Base-by-base conservation (phyloP, 2,888 invertebrate genomes). In the Lithosia quadra region DNA sequence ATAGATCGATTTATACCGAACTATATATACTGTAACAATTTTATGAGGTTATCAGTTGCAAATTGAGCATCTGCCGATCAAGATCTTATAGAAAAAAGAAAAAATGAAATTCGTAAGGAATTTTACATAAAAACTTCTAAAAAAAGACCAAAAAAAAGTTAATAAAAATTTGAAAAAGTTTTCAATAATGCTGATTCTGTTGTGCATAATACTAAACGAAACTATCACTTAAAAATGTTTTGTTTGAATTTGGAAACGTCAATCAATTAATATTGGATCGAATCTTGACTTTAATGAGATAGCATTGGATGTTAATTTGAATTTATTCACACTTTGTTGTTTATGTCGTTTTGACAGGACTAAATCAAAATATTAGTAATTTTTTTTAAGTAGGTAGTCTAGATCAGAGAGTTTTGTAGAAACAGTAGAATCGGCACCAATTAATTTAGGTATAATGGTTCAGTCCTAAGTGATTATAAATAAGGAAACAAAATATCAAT, bases 11-110 rank as follows among this genome's bases (percentile, higher is more conserved):
- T 80, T 81, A 80, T 76, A 82, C 82, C 85, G 87, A 84, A 80
- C 85, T 94, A 94, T 94, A 94, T 90, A 94, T 92, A 94, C 87
- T 87, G 88, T 87, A 86, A 84, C 83, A 79, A 79, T 74, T 83
- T 77, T 81, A 74, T 74, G 80, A 86, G 82, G 83, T 88, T 89
- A 92, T 92, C 94, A 94, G 90, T 92, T 82, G 85, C 77, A 84
- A 77, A 75, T 80, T 78, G 76, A 78, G 72, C 82, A 86, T 84
- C 86, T 81, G 79, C 76, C 75, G 65, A 78, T 82, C 83, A 83
- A 84, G 84, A 86, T 77, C 75, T 43, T 39, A 67, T 56, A 33
- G 15, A 63, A 69, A 68, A 67, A 79, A 76, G 78, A 49, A 70
- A 86, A 86, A 75, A 93, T 93, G 92, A 93, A 88, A 88, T 83